Evolutionary conservation across 2,797 vertebrate species (phyloP).

Genomic region (Acanthiza pusilla): DNA sequence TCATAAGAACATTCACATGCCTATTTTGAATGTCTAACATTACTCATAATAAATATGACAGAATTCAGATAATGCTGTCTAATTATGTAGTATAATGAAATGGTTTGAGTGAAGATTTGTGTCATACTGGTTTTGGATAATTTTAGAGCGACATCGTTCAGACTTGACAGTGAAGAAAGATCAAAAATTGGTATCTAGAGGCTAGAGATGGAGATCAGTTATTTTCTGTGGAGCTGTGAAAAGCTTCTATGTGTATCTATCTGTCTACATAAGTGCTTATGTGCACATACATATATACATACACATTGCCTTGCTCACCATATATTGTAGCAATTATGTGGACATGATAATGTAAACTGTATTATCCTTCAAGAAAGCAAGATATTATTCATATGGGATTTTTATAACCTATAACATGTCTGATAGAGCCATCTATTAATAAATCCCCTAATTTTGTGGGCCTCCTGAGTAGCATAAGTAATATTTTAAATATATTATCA

Average conservation of each 20-base stretch:
- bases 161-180: neutral
- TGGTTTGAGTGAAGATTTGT: neutral
- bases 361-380: neutral
- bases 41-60: neutral
- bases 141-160: neutral
- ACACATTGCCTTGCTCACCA: neutral
- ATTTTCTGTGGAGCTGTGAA: neutral
- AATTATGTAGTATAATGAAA: neutral
- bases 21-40: neutral
- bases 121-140: neutral
- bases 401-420: neutral
- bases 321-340: neutral
- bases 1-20: neutral
- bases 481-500: conserved; percentile 8
- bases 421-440: neutral
- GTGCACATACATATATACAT: neutral
- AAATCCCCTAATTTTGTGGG: conserved; percentile 15
- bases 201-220: neutral
- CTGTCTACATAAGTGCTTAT: neutral
- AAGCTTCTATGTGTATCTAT: neutral
- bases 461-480: conserved; percentile 35
- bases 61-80: neutral
- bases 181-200: neutral
- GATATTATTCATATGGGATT: neutral
- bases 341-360: neutral